phyloP scores from a whole-genome alignment of 2,797 vertebrate genomes.

The Megaceryle alcyon region DNA sequence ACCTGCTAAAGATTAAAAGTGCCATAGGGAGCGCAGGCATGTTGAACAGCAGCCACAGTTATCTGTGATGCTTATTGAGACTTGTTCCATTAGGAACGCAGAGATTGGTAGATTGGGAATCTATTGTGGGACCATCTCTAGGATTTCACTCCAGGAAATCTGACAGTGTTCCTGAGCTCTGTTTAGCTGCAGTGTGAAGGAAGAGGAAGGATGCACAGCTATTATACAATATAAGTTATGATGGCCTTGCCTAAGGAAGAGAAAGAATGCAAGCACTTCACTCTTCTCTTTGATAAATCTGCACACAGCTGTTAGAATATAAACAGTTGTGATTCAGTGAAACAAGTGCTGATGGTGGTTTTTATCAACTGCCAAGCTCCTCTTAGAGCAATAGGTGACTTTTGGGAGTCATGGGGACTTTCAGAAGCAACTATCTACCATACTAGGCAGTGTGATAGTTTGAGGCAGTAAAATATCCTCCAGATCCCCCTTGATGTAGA shows the following conservation, averaged over 20 bases:
- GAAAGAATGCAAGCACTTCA: neutral
- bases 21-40: neutral
- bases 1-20: neutral
- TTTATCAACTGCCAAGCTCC: neutral
- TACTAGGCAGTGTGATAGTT: neutral
- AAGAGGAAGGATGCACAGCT: neutral
- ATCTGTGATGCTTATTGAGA: neutral
- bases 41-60: neutral
- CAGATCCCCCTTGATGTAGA: neutral
- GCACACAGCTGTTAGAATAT: neutral
- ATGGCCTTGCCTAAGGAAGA: neutral
- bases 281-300: neutral
- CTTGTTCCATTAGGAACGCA: neutral
- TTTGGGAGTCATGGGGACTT: neutral
- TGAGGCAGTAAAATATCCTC: neutral
- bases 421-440: neutral
- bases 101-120: neutral
- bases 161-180: neutral
- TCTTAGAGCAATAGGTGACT: neutral
- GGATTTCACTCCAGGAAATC: neutral
- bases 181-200: neutral
- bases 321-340: neutral
- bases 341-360: neutral
- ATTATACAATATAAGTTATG: neutral
- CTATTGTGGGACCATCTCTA: neutral